These are phyloP conservation scores for Boulengeromyrus knoepffleri DNA, from an alignment of 2,113 vertebrate genomes.

Conservation along the genomic window DNA sequence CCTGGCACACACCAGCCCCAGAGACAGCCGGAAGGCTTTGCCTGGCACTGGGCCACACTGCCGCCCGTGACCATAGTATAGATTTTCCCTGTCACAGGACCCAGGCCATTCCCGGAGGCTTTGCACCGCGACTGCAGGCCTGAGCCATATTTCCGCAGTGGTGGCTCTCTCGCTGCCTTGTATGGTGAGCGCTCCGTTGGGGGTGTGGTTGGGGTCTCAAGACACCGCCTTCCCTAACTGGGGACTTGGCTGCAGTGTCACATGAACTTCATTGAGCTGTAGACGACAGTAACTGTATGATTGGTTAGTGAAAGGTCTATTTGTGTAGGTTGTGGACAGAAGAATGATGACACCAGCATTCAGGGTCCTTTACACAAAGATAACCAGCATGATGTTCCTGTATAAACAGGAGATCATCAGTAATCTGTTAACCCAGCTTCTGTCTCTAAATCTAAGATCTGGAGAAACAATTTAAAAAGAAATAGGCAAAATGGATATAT, in stretches of 20 bases:
- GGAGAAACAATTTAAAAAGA: background rate
- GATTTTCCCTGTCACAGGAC: background rate
- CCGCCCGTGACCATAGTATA: background rate
- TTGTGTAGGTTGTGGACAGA: background rate
- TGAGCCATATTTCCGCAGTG: slow-evolving; percentile 8
- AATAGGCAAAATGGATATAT: background rate
- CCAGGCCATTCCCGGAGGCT: slow-evolving; percentile 7
- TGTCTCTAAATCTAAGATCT: background rate
- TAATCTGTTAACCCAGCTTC: background rate
- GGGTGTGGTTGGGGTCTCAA: background rate
- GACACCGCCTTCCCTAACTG: background rate
- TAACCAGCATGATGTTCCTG: background rate
- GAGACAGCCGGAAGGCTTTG: background rate
- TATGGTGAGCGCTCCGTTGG: background rate
- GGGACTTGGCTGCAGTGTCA: background rate
- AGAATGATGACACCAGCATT: background rate
- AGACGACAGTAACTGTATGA: background rate
- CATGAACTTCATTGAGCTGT: background rate
- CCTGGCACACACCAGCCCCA: slow-evolving; percentile 11
- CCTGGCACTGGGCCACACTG: background rate
- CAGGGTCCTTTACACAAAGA: background rate
- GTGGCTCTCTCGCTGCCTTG: background rate
- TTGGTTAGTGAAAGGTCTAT: background rate
- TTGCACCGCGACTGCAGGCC: background rate
- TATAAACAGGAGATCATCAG: background rate